phyloP scores from a whole-genome alignment of 37 sponge, comb jelly and placozoan genomes.

The Eunapius fragilis region DNA sequence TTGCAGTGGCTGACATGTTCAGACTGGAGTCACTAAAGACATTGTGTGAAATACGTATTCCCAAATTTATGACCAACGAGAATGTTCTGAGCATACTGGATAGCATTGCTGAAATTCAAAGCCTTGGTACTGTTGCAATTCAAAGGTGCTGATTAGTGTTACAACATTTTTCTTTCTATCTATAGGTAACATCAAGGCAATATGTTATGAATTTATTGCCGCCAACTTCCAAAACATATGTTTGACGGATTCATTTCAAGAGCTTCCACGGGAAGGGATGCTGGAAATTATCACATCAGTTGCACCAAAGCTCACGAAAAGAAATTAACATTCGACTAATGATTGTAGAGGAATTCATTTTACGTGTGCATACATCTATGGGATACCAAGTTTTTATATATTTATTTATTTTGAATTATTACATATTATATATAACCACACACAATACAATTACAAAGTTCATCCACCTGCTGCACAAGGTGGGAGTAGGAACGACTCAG shows the following conservation, averaged over 20 bases:
- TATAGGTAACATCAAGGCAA: not conserved
- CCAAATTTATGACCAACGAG: not conserved
- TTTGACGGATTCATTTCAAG: slow-evolving; percentile 1
- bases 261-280: slow-evolving; percentile 17
- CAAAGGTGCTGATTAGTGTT: not conserved
- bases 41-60: slow-evolving; percentile 2
- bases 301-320: not conserved
- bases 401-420: too few relatives aligned
- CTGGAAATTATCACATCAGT: slow-evolving; percentile 5
- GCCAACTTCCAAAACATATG: slow-evolving; percentile 1
- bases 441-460: too few relatives aligned
- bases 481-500: too few relatives aligned
- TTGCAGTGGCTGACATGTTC: slow-evolving; percentile 31
- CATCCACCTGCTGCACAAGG: too few relatives aligned
- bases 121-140: not conserved
- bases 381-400: too few relatives aligned
- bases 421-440: too few relatives aligned
- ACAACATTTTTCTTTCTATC: not conserved
- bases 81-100: not conserved
- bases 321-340: not conserved
- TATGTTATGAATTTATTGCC: slow-evolving; percentile 27
- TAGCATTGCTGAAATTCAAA: not conserved
- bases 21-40: slow-evolving; percentile 9
- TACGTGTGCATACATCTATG: too few relatives aligned
- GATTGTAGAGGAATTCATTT: too few relatives aligned